phyloP scores from a whole-genome alignment of 1,140 invertebrate genomes.

The Psix sp. region DNA sequence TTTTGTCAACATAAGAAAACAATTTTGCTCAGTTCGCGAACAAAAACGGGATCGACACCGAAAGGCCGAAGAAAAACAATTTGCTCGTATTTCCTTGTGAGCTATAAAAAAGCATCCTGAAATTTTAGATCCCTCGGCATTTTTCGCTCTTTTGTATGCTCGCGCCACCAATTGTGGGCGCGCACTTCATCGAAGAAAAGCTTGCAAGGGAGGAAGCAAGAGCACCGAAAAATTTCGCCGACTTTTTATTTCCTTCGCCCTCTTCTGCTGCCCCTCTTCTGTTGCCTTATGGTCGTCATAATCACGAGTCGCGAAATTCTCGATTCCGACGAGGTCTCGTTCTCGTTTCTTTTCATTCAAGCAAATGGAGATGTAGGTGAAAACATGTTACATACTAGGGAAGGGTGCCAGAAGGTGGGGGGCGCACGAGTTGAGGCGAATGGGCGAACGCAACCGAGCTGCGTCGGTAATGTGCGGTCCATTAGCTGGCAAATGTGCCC shows the following conservation, averaged over 20 bases:
- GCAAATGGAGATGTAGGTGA: slow-evolving; percentile 47
- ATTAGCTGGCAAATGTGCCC: slow-evolving; percentile 57
- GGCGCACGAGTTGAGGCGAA: not conserved
- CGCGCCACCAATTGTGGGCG: slow-evolving; percentile 5
- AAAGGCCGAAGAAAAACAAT: slow-evolving; percentile 34
- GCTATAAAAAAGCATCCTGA: slow-evolving; percentile 36
- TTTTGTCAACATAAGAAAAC: too few relatives aligned
- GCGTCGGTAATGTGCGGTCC: slow-evolving; percentile 53
- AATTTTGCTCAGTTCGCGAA: slow-evolving; percentile 17
- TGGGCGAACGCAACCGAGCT: slow-evolving; percentile 12
- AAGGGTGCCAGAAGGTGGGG: not conserved
- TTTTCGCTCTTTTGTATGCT: slow-evolving; percentile 16
- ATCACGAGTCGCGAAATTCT: slow-evolving; percentile 29
- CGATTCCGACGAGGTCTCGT: slow-evolving; percentile 40
- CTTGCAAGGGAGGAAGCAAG: slow-evolving; percentile 11
- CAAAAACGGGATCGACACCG: slow-evolving; percentile 14
- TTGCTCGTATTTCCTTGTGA: slow-evolving; percentile 24
- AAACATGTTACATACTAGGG: slow-evolving; percentile 32
- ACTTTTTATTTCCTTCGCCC: slow-evolving; percentile 1
- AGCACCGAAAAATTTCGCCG: slow-evolving; percentile 17
- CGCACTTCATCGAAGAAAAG: slow-evolving; percentile 29
- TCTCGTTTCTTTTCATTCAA: slow-evolving; percentile 51
- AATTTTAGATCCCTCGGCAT: slow-evolving; percentile 14
- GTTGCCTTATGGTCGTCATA: slow-evolving; percentile 19
- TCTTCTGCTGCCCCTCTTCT: not conserved